A percentile compares a stretch with the other conserved stretches of the same genome.
These are phyloP conservation scores for Pteronotus mesoamericanus DNA, from an alignment of 2,797 vertebrate genomes.

Conservation along the genomic window DNA sequence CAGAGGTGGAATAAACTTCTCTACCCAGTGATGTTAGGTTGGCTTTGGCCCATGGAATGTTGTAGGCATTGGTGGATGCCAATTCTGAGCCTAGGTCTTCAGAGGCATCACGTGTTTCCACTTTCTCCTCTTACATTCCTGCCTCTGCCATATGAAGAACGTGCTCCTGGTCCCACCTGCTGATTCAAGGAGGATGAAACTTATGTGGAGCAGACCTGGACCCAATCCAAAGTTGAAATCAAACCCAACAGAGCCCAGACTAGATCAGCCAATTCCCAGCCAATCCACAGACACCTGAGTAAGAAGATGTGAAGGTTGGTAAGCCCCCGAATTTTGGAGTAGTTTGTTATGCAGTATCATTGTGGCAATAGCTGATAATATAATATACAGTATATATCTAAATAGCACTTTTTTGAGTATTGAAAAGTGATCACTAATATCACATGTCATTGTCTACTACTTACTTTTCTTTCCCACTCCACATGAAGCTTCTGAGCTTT, in stretches of 20 bases:
- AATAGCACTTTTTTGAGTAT: background rate
- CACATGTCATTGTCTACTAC: background rate
- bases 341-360: background rate
- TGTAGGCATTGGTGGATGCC: background rate
- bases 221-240: background rate
- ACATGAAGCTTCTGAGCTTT: background rate
- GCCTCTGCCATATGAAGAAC: background rate
- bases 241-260: background rate
- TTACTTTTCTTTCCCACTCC: constrained; percentile 22
- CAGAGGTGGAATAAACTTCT: background rate
- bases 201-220: background rate
- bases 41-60: background rate
- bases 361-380: background rate
- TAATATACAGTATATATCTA: background rate
- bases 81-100: background rate
- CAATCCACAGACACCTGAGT: background rate
- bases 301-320: background rate
- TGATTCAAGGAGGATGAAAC: background rate
- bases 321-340: background rate
- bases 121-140: background rate
- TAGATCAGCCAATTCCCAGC: background rate
- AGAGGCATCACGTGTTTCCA: background rate
- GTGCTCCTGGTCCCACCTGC: background rate
- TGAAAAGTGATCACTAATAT: background rate
- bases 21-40: background rate